Evolutionary conservation across 1,140 invertebrate genomes (phyloP).

Genomic region (Limonius californicus): DNA sequence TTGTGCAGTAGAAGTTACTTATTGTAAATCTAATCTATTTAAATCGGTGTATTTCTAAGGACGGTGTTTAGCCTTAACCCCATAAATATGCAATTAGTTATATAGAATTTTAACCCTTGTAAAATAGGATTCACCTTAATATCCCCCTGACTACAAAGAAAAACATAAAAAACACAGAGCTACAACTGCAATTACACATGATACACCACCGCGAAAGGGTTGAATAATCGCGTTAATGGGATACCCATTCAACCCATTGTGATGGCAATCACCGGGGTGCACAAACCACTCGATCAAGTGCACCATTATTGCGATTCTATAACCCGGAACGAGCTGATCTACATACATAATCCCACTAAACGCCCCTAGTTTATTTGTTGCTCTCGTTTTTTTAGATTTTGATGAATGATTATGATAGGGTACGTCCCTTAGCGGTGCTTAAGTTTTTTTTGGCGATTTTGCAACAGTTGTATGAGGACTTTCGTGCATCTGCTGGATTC

Average conservation of each 20-base stretch:
- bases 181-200: not conserved
- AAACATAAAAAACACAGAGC: not conserved
- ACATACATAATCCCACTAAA: conserved; percentile 13
- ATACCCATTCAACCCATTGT: not conserved
- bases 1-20: too few species aligned
- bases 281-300: conserved; percentile 8
- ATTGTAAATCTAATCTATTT: too few species aligned
- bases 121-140: too few species aligned
- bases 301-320: not conserved
- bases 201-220: not conserved
- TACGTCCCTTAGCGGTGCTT: not conserved
- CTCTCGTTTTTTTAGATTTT: conserved; percentile 10
- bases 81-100: too few species aligned
- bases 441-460: not conserved
- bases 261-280: not conserved
- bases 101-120: too few species aligned
- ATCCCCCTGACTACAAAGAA: too few species aligned
- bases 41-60: too few species aligned
- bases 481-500: not conserved
- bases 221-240: conserved; percentile 3
- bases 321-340: conserved; percentile 8
- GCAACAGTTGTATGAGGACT: not conserved
- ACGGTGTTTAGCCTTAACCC: too few species aligned
- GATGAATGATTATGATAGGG: conserved; percentile 8
- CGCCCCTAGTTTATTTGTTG: conserved; percentile 5